A percentile compares a stretch with the other conserved stretches of the same genome.
Conservation (phyloP, 2,888 invertebrate species). For the Synergus umbraculus region DNA sequence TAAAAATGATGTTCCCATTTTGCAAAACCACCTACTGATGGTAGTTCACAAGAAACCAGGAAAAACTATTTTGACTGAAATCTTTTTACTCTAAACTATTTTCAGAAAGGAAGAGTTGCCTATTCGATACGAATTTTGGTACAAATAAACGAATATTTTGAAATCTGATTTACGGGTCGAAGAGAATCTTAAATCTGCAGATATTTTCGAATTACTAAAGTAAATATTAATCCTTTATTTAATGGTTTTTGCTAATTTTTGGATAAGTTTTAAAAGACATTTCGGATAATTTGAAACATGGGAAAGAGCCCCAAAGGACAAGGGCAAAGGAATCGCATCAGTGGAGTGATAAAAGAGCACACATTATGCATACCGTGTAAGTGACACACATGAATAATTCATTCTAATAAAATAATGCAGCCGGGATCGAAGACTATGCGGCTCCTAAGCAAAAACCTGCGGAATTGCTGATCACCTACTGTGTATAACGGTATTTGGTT, state of each 20-base stretch:
- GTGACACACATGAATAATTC: conserved; percentile 75
- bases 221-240: not conserved
- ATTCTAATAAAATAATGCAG: conserved; percentile 76
- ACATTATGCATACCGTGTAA: conserved; percentile 76
- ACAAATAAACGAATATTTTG: no score
- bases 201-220: not conserved
- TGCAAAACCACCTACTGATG: not conserved
- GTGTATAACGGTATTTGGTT: not conserved
- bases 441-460: conserved; percentile 56
- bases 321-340: not conserved
- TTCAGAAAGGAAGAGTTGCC: no score
- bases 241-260: not conserved
- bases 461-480: conserved; percentile 49
- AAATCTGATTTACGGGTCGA: no score
- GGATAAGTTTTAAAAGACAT: not conserved
- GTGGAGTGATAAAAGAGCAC: conserved; percentile 73
- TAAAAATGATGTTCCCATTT: not conserved
- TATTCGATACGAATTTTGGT: no score
- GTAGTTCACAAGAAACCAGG: not conserved
- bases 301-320: not conserved
- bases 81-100: no score
- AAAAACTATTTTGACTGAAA: not conserved
- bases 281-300: conserved; percentile 1
- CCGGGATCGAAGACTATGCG: conserved; percentile 43
- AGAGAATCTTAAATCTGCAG: not conserved